Conservation (phyloP, 2,797 vertebrate species). For the Nothura maculosa region DNA sequence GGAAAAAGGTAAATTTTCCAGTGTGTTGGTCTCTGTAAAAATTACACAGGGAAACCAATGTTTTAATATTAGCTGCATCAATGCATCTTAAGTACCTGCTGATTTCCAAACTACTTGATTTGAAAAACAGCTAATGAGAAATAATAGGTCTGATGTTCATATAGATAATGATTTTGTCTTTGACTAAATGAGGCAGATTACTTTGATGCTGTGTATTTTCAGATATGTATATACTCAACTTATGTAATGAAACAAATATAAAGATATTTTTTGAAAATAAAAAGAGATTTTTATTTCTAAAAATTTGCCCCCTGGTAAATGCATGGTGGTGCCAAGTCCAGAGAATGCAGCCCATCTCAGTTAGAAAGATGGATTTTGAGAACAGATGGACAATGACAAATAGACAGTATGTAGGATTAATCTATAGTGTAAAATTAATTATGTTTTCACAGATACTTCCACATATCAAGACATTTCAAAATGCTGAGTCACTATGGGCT, state of each 20-base stretch:
- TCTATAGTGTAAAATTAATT: not conserved
- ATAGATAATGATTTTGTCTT: not conserved
- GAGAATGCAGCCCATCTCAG: not conserved
- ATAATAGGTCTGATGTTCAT: not conserved
- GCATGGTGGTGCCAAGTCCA: not conserved
- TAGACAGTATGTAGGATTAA: not conserved
- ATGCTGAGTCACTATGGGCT: not conserved
- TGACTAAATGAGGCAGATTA: not conserved
- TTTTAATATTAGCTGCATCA: not conserved
- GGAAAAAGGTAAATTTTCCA: constrained; percentile 91
- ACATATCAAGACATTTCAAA: not conserved
- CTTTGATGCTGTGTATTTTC: not conserved
- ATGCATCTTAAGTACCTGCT: not conserved
- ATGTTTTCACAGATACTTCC: not conserved
- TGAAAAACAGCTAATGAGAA: not conserved
- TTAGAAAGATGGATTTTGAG: not conserved
- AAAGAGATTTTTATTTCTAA: not conserved
- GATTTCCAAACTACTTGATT: not conserved
- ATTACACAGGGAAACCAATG: not conserved
- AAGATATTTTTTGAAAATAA: not conserved
- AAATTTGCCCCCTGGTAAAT: not conserved
- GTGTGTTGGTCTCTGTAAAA: not conserved
- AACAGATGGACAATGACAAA: not conserved
- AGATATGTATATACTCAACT: not conserved
- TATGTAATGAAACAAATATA: not conserved